A percentile compares a stretch with the other conserved stretches of the same genome.
These are phyloP conservation scores for Athetis lepigone DNA, from an alignment of 2,888 invertebrate species.

Conservation along the genomic window DNA sequence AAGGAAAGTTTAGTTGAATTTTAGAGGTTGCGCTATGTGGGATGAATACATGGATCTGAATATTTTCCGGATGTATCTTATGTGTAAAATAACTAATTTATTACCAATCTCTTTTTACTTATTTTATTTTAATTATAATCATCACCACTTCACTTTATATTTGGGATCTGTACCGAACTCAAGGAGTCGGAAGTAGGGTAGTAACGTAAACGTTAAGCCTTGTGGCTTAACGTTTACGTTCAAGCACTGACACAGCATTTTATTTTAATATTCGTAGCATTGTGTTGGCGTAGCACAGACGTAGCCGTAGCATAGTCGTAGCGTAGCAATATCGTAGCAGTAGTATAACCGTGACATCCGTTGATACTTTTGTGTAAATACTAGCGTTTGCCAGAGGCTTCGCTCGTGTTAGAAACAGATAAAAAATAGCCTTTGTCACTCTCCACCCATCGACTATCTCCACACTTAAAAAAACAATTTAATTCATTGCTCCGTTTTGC, in stretches of 20 bases:
- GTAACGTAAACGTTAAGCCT: background rate
- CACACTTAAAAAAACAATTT: too few species aligned
- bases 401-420: too few species aligned
- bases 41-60: background rate
- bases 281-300: background rate
- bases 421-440: too few species aligned
- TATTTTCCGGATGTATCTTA: slow-evolving; percentile 6
- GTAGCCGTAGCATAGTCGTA: background rate
- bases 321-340: background rate
- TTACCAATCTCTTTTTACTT: background rate
- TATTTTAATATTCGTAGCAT: background rate
- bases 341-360: background rate
- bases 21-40: slow-evolving; percentile 30
- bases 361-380: too few species aligned
- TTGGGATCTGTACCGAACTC: background rate
- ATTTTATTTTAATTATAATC: background rate
- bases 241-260: background rate
- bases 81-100: background rate
- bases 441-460: too few species aligned
- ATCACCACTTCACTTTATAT: background rate
- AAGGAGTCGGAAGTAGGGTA: too few species aligned
- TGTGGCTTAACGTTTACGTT: too few species aligned
- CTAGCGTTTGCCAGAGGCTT: too few species aligned
- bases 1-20: slow-evolving; percentile 40
- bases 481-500: too few species aligned